phyloP scores from a whole-genome alignment of 2,888 invertebrate genomes.

The Aricia artaxerxes region DNA sequence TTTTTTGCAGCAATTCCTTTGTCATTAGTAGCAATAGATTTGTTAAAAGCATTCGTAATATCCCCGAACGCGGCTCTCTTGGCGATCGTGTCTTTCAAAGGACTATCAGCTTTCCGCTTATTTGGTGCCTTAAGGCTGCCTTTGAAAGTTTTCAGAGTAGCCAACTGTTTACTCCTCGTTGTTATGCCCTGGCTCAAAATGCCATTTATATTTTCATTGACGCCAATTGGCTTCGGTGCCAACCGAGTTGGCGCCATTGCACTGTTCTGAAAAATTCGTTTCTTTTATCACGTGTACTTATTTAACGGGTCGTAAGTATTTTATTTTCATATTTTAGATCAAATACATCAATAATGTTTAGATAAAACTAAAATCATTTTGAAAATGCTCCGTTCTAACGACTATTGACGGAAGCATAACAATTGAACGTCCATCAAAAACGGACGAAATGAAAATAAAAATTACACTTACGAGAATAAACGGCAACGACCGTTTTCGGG shows the following conservation, averaged over 20 bases:
- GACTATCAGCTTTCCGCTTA: slow-evolving; percentile 91
- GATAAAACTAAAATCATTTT: slow-evolving; percentile 51
- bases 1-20: slow-evolving; percentile 69
- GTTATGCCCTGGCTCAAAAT: slow-evolving; percentile 76
- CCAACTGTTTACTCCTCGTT: slow-evolving; percentile 82
- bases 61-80: slow-evolving; percentile 93
- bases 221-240: slow-evolving; percentile 74
- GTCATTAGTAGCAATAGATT: slow-evolving; percentile 61
- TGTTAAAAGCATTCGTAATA: slow-evolving; percentile 86
- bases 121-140: slow-evolving; percentile 75
- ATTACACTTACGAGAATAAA: slow-evolving; percentile 61
- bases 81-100: slow-evolving; percentile 85
- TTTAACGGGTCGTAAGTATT: neutral
- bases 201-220: slow-evolving; percentile 70
- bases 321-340: neutral
- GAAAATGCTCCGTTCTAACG: slow-evolving; percentile 62
- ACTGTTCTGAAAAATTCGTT: slow-evolving; percentile 54
- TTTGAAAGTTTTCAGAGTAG: slow-evolving; percentile 71
- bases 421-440: slow-evolving; percentile 68
- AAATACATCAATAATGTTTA: neutral
- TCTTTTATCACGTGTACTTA: slow-evolving; percentile 55
- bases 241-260: slow-evolving; percentile 84
- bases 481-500: slow-evolving; percentile 63
- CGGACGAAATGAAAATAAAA: slow-evolving; percentile 46
- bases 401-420: slow-evolving; percentile 77